phyloP scores from a whole-genome alignment of 2,888 invertebrate genomes.

The Acrobasis consociella region DNA sequence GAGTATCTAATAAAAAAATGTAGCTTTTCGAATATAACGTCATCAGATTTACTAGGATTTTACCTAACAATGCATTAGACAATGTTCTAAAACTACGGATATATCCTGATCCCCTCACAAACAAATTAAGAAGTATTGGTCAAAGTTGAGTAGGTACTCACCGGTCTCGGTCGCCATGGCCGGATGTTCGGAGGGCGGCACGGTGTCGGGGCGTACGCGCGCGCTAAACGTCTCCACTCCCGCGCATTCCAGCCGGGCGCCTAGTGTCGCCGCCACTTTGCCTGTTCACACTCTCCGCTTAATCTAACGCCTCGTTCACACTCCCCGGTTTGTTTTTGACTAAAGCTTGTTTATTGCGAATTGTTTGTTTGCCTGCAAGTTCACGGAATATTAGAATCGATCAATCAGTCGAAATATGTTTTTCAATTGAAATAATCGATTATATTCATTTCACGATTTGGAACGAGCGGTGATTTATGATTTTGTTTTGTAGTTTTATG shows the following conservation, averaged over 20 bases:
- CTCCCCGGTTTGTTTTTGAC: conserved; percentile 20
- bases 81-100: no score
- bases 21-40: no score
- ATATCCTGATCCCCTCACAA: no score
- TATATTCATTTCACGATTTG: conserved; percentile 9
- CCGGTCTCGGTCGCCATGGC: conserved; percentile 81
- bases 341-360: conserved; percentile 25
- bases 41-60: no score
- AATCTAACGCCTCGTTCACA: conserved; percentile 30
- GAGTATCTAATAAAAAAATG: no score
- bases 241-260: conserved; percentile 77
- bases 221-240: conserved; percentile 76
- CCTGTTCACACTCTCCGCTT: conserved; percentile 41
- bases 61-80: no score
- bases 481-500: conserved; percentile 17
- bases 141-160: conserved; percentile 45
- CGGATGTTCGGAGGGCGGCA: conserved; percentile 79
- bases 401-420: not conserved
- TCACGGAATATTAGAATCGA: conserved; percentile 5
- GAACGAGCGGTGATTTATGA: conserved; percentile 33
- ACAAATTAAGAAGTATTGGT: conserved; percentile 10
- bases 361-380: conserved; percentile 27
- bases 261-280: conserved; percentile 73
- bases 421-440: not conserved
- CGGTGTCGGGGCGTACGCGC: conserved; percentile 75